Evolutionary conservation across 2,888 invertebrate genomes (phyloP).

Genomic region (Belgica antarctica): DNA sequence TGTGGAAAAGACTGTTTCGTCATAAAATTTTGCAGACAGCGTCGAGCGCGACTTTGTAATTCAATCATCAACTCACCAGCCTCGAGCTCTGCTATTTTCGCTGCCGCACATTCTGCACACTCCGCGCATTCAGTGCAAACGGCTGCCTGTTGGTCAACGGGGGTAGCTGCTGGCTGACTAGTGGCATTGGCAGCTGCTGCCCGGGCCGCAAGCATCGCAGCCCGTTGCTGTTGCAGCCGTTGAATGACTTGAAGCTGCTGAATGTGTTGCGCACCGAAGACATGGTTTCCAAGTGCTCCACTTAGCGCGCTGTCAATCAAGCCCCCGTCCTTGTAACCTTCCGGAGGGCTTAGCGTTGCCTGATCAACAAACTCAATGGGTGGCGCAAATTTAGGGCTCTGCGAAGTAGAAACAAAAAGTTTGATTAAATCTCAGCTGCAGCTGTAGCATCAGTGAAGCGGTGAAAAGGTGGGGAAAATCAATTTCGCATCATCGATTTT

Average conservation of each 20-base stretch:
- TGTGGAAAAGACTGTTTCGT: neutral
- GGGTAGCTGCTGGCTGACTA: slow-evolving; percentile 7
- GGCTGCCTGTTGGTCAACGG: slow-evolving; percentile 47
- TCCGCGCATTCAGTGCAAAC: slow-evolving; percentile 56
- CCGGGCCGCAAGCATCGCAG: slow-evolving; percentile 59
- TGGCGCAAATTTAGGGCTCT: slow-evolving; percentile 64
- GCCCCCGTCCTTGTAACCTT: slow-evolving; percentile 86
- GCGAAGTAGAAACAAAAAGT: slow-evolving; percentile 44
- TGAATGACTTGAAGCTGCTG: slow-evolving; percentile 64
- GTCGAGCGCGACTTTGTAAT: no score
- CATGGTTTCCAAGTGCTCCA: slow-evolving; percentile 61
- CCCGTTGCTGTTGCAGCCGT: slow-evolving; percentile 62
- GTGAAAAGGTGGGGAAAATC: neutral
- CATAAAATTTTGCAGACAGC: neutral
- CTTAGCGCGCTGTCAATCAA: slow-evolving; percentile 62
- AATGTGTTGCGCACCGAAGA: slow-evolving; percentile 65
- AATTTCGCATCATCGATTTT: slow-evolving; percentile 25
- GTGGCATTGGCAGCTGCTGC: slow-evolving; percentile 52
- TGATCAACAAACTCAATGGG: slow-evolving; percentile 73
- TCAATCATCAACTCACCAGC: slow-evolving; percentile 44
- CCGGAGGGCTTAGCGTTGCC: slow-evolving; percentile 84
- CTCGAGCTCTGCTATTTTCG: slow-evolving; percentile 44
- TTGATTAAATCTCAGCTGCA: neutral
- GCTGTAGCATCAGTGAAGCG: neutral
- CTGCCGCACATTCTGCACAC: slow-evolving; percentile 53